Base-by-base conservation (phyloP, 1,140 invertebrate species). In the Phthorimaea operculella region DNA sequence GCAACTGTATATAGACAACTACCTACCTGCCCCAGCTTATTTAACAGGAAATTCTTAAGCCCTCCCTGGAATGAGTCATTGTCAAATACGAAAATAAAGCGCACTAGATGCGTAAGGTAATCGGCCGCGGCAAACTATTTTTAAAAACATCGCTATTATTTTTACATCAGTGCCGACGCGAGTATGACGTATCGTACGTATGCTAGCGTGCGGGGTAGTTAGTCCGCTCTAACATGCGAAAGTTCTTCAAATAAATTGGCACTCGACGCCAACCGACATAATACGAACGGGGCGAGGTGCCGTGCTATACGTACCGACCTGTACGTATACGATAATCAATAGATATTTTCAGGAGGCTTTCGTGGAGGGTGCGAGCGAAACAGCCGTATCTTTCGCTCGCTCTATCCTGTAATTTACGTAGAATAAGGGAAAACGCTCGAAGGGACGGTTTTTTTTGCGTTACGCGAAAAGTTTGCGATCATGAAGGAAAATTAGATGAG, bases 341-440 rank as follows among this genome's bases (percentile, higher is more conserved):
- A 84, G 79, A 84, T 84, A 84, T 84, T 84, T 84, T 84, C 81
- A 84, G 79, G 75, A 84, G 81, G 81, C 79, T 84, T 82, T 84
- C 73, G 78, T 74, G 68, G 73, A 74, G 77, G 60, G 77, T 64
- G 75, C 76, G 64, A 63, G 72, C 69, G 76, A 79, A 55, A 11
- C 55, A 21, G 44, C 42, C 12, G 63, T 62, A 73, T 59, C 63
- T 71, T 72, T 60, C 42, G 78, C 79, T 78, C 79, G 57, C 70
- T 82, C 76, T 64, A 51, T 63, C 73, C 58, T 72, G 72, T 79
- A 78, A 76, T 80, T 77, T 79, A 68, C 66, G 63, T 70, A 80
- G 74, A 51, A 66, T 59, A 75, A 44, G 58, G 11, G 15, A 72
- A 68, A 68, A 58, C 50, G 33, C 50, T 51, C 67, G 71, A 79